Conservation (phyloP, 2,797 vertebrate genomes). For the Meriones psammophilus region DNA sequence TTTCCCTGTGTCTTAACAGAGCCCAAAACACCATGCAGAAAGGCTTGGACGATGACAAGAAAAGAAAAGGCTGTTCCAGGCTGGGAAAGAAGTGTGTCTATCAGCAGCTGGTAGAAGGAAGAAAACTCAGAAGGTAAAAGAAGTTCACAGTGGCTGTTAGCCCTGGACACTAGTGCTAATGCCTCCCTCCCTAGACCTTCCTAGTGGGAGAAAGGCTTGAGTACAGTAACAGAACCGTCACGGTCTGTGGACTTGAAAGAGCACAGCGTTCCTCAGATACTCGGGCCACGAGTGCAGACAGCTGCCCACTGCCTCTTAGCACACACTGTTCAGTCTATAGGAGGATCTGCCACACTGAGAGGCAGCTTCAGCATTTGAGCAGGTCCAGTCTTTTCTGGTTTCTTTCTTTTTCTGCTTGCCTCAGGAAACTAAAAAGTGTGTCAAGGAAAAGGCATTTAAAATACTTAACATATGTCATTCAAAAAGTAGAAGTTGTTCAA, state of each 20-base stretch:
- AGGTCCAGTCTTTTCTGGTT: neutral
- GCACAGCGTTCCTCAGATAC: neutral
- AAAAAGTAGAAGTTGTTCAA: constrained; percentile 44
- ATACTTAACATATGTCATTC: neutral
- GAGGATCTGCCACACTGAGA: neutral
- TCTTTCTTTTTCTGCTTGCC: neutral
- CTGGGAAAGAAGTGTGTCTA: constrained; percentile 86
- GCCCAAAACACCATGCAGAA: constrained; percentile 86
- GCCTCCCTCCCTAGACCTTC: neutral
- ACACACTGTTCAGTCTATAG: neutral
- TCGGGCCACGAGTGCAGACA: neutral
- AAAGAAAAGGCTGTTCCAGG: constrained; percentile 82
- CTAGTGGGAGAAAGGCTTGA: neutral
- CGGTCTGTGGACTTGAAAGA: neutral
- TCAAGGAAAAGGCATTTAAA: neutral
- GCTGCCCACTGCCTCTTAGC: neutral
- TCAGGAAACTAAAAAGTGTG: constrained; percentile 7
- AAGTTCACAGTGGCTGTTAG: neutral
- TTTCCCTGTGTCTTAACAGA: constrained; percentile 80
- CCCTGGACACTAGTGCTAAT: neutral
- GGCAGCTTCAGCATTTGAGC: neutral
- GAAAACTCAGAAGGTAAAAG: constrained; percentile 92
- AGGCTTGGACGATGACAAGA: constrained; percentile 60
- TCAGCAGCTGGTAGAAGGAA: constrained; percentile 85
- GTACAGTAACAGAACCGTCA: neutral